A percentile compares a stretch with the other conserved stretches of the same genome.
These are phyloP conservation scores for Poecilia velifera DNA, from an alignment of 2,797 vertebrate genomes.

Conservation along the genomic window DNA sequence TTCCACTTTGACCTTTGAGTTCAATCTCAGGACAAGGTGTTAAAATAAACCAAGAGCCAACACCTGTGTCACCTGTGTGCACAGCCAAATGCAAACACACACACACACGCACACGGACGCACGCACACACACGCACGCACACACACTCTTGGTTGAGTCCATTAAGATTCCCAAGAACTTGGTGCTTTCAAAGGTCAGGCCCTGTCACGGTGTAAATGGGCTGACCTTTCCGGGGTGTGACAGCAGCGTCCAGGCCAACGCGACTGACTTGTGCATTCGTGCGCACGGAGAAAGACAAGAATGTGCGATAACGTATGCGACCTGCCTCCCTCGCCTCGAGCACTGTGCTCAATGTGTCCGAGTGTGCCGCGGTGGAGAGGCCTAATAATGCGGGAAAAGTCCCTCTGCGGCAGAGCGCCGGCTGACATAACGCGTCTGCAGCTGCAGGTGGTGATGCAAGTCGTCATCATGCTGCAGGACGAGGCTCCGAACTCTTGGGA, in stretches of 20 bases:
- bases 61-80: not conserved
- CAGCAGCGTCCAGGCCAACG: constrained; percentile 64
- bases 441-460: constrained; percentile 72
- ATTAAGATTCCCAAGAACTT: constrained; percentile 73
- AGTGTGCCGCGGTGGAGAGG: constrained; percentile 26
- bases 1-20: constrained; percentile 42
- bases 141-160: constrained; percentile 28
- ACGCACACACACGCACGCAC: constrained; percentile 50
- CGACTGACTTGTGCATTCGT: constrained; percentile 34
- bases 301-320: constrained; percentile 44
- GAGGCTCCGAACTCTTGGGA: constrained; percentile 49
- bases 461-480: constrained; percentile 56
- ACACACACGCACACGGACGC: constrained; percentile 58
- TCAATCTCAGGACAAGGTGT: constrained; percentile 17
- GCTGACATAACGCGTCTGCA: constrained; percentile 61
- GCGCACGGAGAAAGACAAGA: constrained; percentile 11
- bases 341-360: constrained; percentile 39
- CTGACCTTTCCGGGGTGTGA: constrained; percentile 82
- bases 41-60: constrained; percentile 31
- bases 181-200: constrained; percentile 79
- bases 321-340: constrained; percentile 44
- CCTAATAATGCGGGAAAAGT: constrained; percentile 42
- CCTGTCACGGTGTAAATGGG: constrained; percentile 80
- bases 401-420: constrained; percentile 58
- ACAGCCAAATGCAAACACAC: constrained; percentile 53